Base-by-base conservation (phyloP, 2,888 invertebrate genomes). In the Volucella inanis region DNA sequence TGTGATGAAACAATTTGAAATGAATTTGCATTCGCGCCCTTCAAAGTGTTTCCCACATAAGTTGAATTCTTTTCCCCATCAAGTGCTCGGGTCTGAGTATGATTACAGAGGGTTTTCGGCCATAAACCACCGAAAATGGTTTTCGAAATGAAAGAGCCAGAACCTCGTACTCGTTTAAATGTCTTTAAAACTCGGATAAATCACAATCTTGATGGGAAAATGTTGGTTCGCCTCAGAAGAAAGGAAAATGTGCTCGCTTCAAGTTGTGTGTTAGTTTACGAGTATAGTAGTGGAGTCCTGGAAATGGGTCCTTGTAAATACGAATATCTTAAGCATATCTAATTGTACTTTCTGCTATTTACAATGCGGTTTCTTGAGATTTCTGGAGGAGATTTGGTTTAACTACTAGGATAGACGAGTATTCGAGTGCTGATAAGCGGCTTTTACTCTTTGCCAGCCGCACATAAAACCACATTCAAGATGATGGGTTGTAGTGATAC, bases 141-240 rank as follows among this genome's bases (percentile, higher is more conserved):
- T 71, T 52, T 41, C 31, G 47, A 70, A 64, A 55, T 50, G 50
- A 22, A 67, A 54, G 41, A 12, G 15, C 61, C 45, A 68, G 50
- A 55, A 45, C 49, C 14, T 67, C 18, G 71, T 18, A 22, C 43
- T 15, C 31, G 22, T n/a, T 31, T 31, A 6, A 31, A 31, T 31
- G 31, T 45, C 52, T 49, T 71, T 64, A 62, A 78, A 64, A 71
- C 67, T 47, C 70, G 75, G 62, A 81, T 81, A 81, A 76, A 76
- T 75, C 76, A 81, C 81, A 81, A 81, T 81, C 81, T 75, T 64
- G 75, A 76, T 76, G 68, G 68, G 45, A 64, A 70, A 81, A 64
- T 75, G 49, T 75, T 57, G 57, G 75, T 57, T 65, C 64, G 81
- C 70, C 70, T 76, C 45, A 52, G 75, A 39, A 61, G 31, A 68